Evolutionary conservation across 2,888 invertebrate genomes (phyloP), one percentile per base, ranked within the genome.

Genomic region (Euproctis similis): DNA sequence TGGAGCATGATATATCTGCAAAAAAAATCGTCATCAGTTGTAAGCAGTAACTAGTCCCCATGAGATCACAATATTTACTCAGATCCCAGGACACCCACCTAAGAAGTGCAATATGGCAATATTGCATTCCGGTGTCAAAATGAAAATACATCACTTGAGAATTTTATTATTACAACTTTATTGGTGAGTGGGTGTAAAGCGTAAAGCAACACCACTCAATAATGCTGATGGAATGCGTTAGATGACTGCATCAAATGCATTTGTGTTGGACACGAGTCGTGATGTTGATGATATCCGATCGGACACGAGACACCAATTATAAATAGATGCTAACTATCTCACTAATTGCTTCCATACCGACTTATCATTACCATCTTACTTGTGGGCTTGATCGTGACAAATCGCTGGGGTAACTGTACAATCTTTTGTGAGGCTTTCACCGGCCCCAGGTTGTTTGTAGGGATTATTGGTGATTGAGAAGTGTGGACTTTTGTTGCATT

Each of bases 341-440:
- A 42, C 50, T 60, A 59, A 60, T 60, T 60, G 59, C 53, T 53
- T 47, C 47, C 50, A 48, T 39, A 20, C 26, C 40, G 46, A 46
- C 50, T 48, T 59, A 43, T 55, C 51, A 47, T 46, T 39, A 41
- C 28, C 23, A 46, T 49, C 51, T 22, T 30, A 31, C 28, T 40
- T 30, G 36, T 37, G 30, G 32, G 32, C 24, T n/a, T 37, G 37
- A 12, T 51, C 48, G 48, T 51, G 51, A 48, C 46, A 46, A 51
- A 50, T 50, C 38, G 41, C 34, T 26, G 24, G n/a, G 17, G 20
- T 34, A 34, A 27, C 34, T 33, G 30, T 34, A 29, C 26, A 26
- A 16, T 20, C 34, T 34, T 30, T 34, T 34, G 34, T 30, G 18
- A 30, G 20, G 16, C 30, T 26, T 29, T 34, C 25, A 21, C 26